Conservation (phyloP, 2,888 invertebrate genomes). For the Cremastobaeus sp. region DNA sequence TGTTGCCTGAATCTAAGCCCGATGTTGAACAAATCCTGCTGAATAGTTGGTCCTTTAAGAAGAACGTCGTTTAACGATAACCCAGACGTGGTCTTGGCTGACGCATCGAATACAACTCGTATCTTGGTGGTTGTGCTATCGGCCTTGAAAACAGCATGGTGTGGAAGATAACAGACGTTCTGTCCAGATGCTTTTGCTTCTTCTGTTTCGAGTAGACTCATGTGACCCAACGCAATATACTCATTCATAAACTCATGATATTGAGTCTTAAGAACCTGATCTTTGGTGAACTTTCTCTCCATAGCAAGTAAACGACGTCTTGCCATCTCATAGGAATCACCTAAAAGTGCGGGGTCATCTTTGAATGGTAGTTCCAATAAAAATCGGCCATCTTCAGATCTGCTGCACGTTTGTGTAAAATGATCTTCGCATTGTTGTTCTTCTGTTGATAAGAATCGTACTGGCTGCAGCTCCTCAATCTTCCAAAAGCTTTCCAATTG, state of each 20-base stretch:
- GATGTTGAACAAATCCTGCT: conserved; percentile 61
- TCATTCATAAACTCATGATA: not conserved
- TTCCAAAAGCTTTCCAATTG: conserved; percentile 59
- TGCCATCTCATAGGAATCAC: conserved; percentile 12
- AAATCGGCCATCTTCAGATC: conserved; percentile 41
- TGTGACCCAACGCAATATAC: not conserved
- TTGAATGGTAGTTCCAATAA: conserved; percentile 27
- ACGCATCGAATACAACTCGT: conserved; percentile 62
- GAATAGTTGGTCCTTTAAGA: conserved; percentile 63
- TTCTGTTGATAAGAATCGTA: conserved; percentile 39
- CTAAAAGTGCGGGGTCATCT: not conserved
- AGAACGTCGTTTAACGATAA: conserved; percentile 65
- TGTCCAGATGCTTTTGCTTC: too few species aligned
- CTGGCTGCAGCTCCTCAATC: conserved; percentile 44
- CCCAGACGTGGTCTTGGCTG: conserved; percentile 60
- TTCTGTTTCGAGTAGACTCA: not conserved
- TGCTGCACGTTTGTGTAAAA: conserved; percentile 28
- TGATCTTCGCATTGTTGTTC: conserved; percentile 57
- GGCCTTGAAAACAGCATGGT: not conserved
- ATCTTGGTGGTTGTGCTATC: not conserved
- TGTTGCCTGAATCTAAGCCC: conserved; percentile 62
- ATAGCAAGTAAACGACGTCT: conserved; percentile 3
- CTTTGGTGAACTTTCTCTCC: conserved; percentile 3
- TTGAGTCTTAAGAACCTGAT: not conserved
- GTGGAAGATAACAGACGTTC: not conserved